Base-by-base conservation (phyloP, 2,113 vertebrate species). In the Callorhinus ursinus region DNA sequence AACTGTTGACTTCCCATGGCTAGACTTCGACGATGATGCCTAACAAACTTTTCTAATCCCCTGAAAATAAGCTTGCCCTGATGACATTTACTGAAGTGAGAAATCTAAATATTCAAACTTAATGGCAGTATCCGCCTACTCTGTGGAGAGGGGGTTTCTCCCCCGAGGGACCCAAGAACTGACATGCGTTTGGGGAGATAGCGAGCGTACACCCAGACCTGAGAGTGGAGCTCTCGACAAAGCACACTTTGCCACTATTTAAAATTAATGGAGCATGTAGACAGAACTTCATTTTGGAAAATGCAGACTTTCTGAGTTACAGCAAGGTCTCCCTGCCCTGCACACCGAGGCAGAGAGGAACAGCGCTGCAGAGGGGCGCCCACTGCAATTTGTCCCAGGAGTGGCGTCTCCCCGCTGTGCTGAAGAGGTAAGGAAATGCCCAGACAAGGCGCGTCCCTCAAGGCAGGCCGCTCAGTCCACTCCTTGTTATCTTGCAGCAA, bases 381-480 rank as follows among this genome's bases (percentile, higher is more conserved):
- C 0, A 1, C 24, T 1, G 6, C 21, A 11, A 16, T 33, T 24
- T 4, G 14, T 63, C 55, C 9, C 5, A 0, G 21, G 5, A 0
- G 1, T 24, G 71, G 26, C 10, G 0, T 19, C 7, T 63, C 36
- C 14, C 1, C 21, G 61, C 5, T 16, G 36, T 7, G 49, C 18
- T 0, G 1, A 19, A 0, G 8, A 28, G 33, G 57, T 33, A 1
- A 12, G 26, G 51, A 26, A n/a, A 18, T 3, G 49, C 13, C 3
- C 2, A 2, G 51, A 22, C 28, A 21, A 10, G 3, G 7, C 16
- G 92, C 24, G 33, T 1, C n/a, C 21, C 94, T 86, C 46, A 79
- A 90, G 92, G 33, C 84, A 92, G 92, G 89, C 83, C 51, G 86
- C 86, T 90, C 85, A 82, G 31, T 59, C 91, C 83, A 31, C 42